phyloP scores from a whole-genome alignment of 2,797 vertebrate genomes.

The Cygnus olor region DNA sequence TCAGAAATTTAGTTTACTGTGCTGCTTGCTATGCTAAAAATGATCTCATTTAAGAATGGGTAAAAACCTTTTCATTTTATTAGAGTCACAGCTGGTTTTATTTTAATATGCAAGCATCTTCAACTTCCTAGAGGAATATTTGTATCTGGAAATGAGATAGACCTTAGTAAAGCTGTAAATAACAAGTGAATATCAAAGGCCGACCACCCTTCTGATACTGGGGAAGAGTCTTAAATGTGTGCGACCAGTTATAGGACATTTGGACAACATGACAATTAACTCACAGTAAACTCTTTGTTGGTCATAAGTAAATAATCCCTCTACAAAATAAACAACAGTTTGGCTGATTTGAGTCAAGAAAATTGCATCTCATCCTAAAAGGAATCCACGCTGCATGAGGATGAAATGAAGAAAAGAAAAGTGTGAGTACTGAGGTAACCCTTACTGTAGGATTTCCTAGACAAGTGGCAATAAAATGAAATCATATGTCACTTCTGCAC shows the following conservation, averaged over 20 bases:
- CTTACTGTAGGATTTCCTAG: background rate
- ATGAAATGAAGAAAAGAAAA: background rate
- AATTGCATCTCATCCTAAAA: background rate
- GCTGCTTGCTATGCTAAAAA: background rate
- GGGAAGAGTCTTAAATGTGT: background rate
- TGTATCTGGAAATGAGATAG: background rate
- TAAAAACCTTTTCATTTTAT: rapidly evolving
- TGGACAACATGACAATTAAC: background rate
- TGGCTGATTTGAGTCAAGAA: background rate
- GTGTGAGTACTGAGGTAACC: background rate
- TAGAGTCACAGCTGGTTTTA: background rate
- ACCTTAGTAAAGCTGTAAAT: background rate
- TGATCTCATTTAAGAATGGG: background rate
- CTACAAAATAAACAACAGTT: background rate
- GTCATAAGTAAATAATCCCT: background rate
- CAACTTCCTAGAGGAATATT: background rate
- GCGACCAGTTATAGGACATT: background rate
- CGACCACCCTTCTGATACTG: background rate
- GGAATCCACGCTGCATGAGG: background rate
- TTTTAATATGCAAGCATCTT: background rate
- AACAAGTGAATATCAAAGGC: background rate
- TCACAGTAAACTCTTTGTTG: background rate
- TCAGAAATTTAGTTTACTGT: background rate
- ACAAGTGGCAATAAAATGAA: background rate
- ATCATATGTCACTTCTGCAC: rapidly evolving